These are phyloP conservation scores for Macropodus opercularis DNA, from an alignment of 2,797 vertebrate genomes.

Conservation along the genomic window DNA sequence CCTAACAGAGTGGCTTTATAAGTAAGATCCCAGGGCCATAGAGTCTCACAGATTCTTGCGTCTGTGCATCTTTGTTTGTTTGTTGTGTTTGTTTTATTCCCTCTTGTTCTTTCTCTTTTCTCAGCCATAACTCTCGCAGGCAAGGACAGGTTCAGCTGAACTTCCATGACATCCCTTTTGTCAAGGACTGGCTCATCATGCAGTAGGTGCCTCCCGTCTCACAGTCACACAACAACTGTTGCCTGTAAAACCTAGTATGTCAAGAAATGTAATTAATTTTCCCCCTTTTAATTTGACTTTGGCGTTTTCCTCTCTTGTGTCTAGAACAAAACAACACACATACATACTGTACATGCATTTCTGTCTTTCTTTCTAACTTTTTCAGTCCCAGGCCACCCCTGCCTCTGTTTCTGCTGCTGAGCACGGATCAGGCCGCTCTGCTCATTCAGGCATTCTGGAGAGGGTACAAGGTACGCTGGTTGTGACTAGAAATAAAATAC, in stretches of 20 bases:
- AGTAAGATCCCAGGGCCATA: constrained; percentile 81
- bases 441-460: constrained; percentile 93
- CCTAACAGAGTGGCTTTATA: constrained; percentile 92
- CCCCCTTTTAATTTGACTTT: neutral
- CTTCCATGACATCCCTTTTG: constrained; percentile 88
- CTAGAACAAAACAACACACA: neutral
- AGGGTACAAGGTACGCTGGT: constrained; percentile 85
- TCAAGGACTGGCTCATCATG: constrained; percentile 83
- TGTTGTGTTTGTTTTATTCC: constrained; percentile 6
- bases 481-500: neutral
- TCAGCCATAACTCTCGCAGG: constrained; percentile 86
- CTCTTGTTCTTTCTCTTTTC: neutral
- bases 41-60: neutral
- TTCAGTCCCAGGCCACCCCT: constrained; percentile 86
- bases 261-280: neutral
- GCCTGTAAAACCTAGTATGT: neutral
- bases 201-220: constrained; percentile 84
- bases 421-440: constrained; percentile 83
- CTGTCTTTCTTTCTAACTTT: too few species aligned
- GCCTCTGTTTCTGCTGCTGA: constrained; percentile 85
- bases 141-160: constrained; percentile 61
- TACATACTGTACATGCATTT: neutral
- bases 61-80: neutral
- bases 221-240: neutral
- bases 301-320: neutral